phyloP scores from a whole-genome alignment of 2,797 vertebrate genomes.

The Geotria australis region DNA sequence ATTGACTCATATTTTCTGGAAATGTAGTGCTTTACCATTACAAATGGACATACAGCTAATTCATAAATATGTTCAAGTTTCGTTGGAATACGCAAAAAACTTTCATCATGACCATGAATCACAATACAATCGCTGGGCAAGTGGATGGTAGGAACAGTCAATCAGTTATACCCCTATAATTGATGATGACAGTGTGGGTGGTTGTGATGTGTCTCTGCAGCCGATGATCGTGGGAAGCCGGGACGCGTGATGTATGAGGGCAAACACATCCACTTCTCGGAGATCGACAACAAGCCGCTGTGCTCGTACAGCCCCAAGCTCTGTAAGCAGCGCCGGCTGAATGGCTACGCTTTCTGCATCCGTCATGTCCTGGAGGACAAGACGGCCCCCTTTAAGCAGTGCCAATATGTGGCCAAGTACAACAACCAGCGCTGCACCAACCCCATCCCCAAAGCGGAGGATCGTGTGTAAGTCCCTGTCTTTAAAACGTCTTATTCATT shows the following conservation, averaged over 20 bases:
- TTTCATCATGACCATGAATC: no score
- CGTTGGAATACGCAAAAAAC: no score
- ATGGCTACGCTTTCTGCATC: conserved; percentile 99
- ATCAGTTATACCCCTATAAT: no score
- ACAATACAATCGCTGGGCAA: no score
- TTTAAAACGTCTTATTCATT: no score
- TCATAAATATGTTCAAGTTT: no score
- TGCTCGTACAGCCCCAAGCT: conserved; percentile 99
- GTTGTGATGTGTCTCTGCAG: conserved; percentile 16
- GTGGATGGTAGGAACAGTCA: no score
- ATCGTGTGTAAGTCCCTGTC: conserved; percentile 50
- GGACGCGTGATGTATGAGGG: conserved; percentile 99
- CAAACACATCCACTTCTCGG: conserved; percentile 99
- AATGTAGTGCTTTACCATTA: no score
- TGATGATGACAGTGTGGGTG: background rate
- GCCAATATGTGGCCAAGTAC: conserved; percentile 99
- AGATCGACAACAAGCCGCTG: conserved; percentile 99
- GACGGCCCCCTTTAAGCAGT: conserved; percentile 98
- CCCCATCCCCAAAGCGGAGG: conserved; percentile 94
- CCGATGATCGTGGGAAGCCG: conserved; percentile 99
- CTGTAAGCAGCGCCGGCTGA: conserved; percentile 97
- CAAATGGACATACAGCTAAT: no score
- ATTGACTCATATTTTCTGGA: no score
- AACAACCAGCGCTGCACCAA: conserved; percentile 99
- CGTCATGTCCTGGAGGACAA: conserved; percentile 98